Evolutionary conservation across 1,140 invertebrate genomes (phyloP).

Genomic region (Diuraphis noxia): DNA sequence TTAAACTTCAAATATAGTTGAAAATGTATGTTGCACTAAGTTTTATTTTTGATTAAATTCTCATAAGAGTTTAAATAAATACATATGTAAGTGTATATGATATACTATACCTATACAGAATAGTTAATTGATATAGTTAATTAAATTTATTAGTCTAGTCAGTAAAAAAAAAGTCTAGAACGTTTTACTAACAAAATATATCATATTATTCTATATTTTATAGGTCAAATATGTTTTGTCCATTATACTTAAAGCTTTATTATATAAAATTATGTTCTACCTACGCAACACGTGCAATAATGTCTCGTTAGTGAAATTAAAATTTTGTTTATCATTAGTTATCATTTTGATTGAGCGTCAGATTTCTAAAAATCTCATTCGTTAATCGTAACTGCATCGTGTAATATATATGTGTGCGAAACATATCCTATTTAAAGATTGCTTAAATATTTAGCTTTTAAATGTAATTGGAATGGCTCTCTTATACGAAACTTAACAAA

Average conservation of each 20-base stretch:
- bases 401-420: constrained; percentile 34
- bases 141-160: not conserved
- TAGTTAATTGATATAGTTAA: not conserved
- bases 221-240: constrained; percentile 21
- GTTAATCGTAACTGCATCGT: not conserved
- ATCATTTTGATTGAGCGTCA: constrained; percentile 13
- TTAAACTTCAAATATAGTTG: too few relatives aligned
- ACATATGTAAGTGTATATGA: not conserved
- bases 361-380: constrained; percentile 31
- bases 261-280: constrained; percentile 11
- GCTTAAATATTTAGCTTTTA: not conserved
- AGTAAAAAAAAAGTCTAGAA: not conserved
- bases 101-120: not conserved
- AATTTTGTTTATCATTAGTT: constrained; percentile 15
- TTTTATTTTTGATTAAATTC: too few relatives aligned
- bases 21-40: too few relatives aligned
- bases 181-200: not conserved
- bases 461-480: not conserved
- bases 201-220: not conserved
- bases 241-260: not conserved
- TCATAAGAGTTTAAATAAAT: too few relatives aligned
- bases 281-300: not conserved
- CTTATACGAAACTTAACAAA: not conserved
- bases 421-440: not conserved
- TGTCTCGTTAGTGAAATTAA: constrained; percentile 37